phyloP scores from a whole-genome alignment of 1,140 invertebrate species.

The Bicyclus anynana region DNA sequence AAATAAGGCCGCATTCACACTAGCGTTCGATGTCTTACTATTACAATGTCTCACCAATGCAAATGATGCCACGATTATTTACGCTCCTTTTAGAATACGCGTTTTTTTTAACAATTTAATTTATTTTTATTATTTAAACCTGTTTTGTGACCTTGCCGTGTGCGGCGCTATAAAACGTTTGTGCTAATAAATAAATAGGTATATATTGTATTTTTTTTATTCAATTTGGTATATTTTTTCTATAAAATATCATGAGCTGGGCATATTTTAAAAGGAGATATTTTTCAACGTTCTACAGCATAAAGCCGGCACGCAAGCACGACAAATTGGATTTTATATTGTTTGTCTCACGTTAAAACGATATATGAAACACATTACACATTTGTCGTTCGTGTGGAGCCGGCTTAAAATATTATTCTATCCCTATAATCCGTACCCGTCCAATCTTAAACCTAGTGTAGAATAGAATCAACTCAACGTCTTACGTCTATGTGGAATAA shows the following conservation, averaged over 20 bases:
- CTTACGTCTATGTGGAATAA: slow-evolving; percentile 70
- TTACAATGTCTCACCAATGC: slow-evolving; percentile 51
- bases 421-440: slow-evolving; percentile 41
- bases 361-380: neutral
- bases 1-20: slow-evolving; percentile 69
- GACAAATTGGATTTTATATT: neutral
- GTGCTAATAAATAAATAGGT: slow-evolving; percentile 28
- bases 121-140: slow-evolving; percentile 15
- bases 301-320: slow-evolving; percentile 6
- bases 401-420: slow-evolving; percentile 30
- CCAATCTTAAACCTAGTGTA: slow-evolving; percentile 50
- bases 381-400: neutral
- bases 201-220: neutral
- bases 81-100: slow-evolving; percentile 56
- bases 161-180: slow-evolving; percentile 29
- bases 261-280: slow-evolving; percentile 58
- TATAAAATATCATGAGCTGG: slow-evolving; percentile 19
- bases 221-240: slow-evolving; percentile 11
- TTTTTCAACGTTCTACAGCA: slow-evolving; percentile 26
- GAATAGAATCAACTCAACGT: slow-evolving; percentile 43
- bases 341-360: neutral
- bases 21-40: slow-evolving; percentile 59
- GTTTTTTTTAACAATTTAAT: slow-evolving; percentile 20
- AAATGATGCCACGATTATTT: slow-evolving; percentile 45
- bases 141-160: slow-evolving; percentile 51